Evolutionary conservation across 2,113 vertebrate genomes (phyloP), one percentile per base, ranked within the genome.

Genomic region (Aptenodytes patagonicus): DNA sequence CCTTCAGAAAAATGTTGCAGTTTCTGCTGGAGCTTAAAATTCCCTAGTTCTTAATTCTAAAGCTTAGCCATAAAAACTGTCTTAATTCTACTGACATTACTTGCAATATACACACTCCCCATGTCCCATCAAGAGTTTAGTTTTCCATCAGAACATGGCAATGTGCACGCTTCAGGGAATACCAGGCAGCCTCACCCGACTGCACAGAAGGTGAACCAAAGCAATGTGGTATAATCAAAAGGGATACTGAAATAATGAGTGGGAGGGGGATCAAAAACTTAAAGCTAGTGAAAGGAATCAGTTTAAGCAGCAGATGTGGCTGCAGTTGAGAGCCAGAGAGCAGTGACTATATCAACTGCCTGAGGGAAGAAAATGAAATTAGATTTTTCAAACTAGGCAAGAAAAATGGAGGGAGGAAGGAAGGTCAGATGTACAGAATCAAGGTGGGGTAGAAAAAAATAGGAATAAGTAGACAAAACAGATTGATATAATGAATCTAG

Each of bases 21-120:
- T 44, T 96, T 89, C 87, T 93, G 64, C 58, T 36, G 36, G 13
- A 77, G 76, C 80, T 94, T 96, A 87, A 89, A 80, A 95, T 94
- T 94, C 77, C 44, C 68, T 28, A 49, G 49, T 49, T 73, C 64
- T 91, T 94, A 95, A 70, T 65, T 87, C 58, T 65, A 81, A 90
- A 71, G 42, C 78, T 90, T 32, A 78, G 40, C 60, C 14, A 49
- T 13, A 52, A 78, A 62, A 87, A 46, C 15, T 17, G 31, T 26
- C 20, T 62, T 66, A 89, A 62, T 46, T 80, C 40, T 42, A 60
- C 49, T 73, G 54, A 73, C 51, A 42, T 11, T 5, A 73, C 12
- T 80, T 73, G 73, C 57, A 81, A 46, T 7, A 47, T 14, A 66
- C 16, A 47, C 18, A 16, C 55, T 75, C 13, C 16, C 34, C 36